These are phyloP conservation scores for Sinocyclocheilus grahami DNA, from an alignment of 2,113 vertebrate genomes.

Conservation along the genomic window DNA sequence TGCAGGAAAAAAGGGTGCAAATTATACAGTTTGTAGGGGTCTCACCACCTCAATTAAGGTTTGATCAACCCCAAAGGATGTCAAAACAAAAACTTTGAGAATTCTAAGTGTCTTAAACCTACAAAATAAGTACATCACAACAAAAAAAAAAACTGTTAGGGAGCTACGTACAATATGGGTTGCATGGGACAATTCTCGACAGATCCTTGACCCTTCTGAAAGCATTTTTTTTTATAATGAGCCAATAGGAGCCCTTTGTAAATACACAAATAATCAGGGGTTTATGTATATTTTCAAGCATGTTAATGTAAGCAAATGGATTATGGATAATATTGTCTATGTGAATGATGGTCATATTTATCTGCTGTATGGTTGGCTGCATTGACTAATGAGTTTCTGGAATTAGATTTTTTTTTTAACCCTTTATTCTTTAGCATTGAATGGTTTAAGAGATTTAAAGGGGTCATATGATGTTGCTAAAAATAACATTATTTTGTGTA, in stretches of 20 bases:
- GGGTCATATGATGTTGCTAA: too few relatives aligned
- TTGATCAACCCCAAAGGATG: background rate
- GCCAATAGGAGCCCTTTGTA: background rate
- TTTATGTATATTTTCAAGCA: conserved; percentile 25
- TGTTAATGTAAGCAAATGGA: conserved; percentile 46
- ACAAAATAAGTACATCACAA: background rate
- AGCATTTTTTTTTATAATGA: background rate
- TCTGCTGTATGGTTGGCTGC: conserved; percentile 68
- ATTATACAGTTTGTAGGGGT: conserved; percentile 6
- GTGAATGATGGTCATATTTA: conserved; percentile 71
- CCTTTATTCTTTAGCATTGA: conserved; percentile 53
- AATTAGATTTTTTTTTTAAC: conserved; percentile 65
- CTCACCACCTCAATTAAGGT: conserved; percentile 9
- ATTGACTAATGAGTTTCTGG: conserved; percentile 67
- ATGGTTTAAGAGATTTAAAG: conserved; percentile 14
- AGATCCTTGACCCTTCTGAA: too few relatives aligned
- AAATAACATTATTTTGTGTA: too few relatives aligned
- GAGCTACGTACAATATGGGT: background rate
- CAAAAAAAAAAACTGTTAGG: background rate
- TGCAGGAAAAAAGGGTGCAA: conserved; percentile 6
- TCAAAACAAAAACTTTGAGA: background rate
- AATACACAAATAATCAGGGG: conserved; percentile 21
- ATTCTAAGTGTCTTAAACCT: background rate
- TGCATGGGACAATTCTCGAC: background rate
- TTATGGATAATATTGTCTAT: conserved; percentile 62